Conservation (phyloP, 2,113 vertebrate species). For the Hyperopisus bebe region DNA sequence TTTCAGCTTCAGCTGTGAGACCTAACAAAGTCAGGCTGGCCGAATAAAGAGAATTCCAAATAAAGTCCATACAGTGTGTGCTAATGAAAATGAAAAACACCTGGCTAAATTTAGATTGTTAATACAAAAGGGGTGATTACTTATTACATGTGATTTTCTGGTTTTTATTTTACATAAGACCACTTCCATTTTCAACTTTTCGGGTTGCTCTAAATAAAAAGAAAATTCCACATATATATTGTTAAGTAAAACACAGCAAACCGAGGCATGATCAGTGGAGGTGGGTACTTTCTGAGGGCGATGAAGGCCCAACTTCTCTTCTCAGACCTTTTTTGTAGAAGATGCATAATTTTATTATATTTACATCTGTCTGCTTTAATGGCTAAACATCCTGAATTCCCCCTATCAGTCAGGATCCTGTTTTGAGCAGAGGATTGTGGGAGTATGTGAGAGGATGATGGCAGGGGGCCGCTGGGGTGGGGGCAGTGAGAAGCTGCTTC, state of each 20-base stretch:
- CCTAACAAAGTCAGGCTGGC: neutral
- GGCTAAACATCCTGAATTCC: neutral
- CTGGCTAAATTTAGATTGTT: neutral
- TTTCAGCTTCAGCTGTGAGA: neutral
- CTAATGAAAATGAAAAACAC: neutral
- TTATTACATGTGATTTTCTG: neutral
- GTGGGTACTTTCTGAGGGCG: neutral
- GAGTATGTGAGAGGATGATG: conserved; percentile 78
- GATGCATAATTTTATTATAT: neutral
- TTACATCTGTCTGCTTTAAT: neutral
- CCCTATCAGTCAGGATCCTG: conserved; percentile 50
- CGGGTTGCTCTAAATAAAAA: neutral
- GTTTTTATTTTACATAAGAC: neutral
- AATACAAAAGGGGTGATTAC: neutral
- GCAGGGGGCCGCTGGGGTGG: conserved; percentile 55
- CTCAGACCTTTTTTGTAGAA: neutral
- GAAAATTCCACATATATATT: neutral
- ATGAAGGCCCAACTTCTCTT: neutral
- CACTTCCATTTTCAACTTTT: neutral
- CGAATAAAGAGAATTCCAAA: neutral
- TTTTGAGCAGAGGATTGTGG: conserved; percentile 78
- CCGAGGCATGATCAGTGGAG: neutral
- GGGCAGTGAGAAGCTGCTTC: conserved; percentile 58
- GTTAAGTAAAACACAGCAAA: neutral
- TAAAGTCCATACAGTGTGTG: neutral